These are phyloP conservation scores for Pheosia tremula DNA, from an alignment of 2,888 invertebrate species.

Conservation along the genomic window DNA sequence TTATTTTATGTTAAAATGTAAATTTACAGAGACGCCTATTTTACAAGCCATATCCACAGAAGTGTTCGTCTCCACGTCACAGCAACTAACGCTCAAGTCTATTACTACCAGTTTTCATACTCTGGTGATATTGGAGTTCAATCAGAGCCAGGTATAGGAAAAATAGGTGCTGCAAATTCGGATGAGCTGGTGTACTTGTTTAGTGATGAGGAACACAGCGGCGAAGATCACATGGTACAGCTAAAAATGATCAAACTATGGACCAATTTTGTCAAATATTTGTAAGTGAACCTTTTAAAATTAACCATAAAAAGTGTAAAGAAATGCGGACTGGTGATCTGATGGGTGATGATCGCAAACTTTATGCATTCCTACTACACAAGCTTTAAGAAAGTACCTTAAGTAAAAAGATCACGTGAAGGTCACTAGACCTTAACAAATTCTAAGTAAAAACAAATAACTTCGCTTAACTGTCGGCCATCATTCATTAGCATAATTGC, in stretches of 20 bases:
- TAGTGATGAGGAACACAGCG: conserved; percentile 48
- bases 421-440: too few species aligned
- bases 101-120: conserved; percentile 71
- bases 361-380: not conserved
- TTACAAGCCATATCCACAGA: conserved; percentile 65
- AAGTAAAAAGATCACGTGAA: too few species aligned
- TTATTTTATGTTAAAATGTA: too few species aligned
- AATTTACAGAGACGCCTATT: conserved; percentile 66
- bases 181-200: conserved; percentile 74
- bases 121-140: conserved; percentile 56
- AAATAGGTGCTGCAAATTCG: conserved; percentile 70
- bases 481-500: not conserved
- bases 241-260: conserved; percentile 58
- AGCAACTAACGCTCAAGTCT: conserved; percentile 49
- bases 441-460: not conserved
- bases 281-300: conserved; percentile 53
- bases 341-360: not conserved
- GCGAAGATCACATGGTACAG: conserved; percentile 60
- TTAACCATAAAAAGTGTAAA: not conserved
- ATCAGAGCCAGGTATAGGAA: conserved; percentile 52
- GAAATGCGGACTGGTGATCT: not conserved
- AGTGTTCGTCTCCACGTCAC: conserved; percentile 60
- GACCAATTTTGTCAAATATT: conserved; percentile 71
- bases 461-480: not conserved
- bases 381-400: not conserved